Evolutionary conservation across 2,888 invertebrate genomes (phyloP), one percentile per base, ranked within the genome.

Genomic region (Trichogramma evanescens): DNA sequence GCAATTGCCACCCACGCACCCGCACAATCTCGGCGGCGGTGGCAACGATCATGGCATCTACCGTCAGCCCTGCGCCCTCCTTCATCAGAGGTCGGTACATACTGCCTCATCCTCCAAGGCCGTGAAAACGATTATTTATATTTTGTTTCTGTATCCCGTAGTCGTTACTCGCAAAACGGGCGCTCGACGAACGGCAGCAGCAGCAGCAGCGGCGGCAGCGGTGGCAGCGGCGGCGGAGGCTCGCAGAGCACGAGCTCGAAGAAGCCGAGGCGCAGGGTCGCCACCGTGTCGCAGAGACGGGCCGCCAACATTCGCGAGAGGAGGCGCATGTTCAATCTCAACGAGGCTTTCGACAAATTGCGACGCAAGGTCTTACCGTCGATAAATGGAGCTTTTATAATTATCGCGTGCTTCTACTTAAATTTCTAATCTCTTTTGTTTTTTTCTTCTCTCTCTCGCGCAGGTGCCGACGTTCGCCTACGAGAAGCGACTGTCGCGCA

Each of bases 381-480:
- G 38, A 46, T 40, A 49, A 49, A 13, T 7, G 41, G 40, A 6
- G 5, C 8, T 2, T 55, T 42, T 38, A 4, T 26, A 8, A 46
- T 55, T 48, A 39, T 50, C 44, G 7, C 2, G 5, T 40, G 8
- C 13, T 49, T 9, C 1, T 46, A 40, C 5, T 45, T n/a, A 45
- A 42, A 39, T 43, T 52, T 40, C 52, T 52, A 13, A 5, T 43
- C 41, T 4, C 26, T 46, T 26, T 38, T 4, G 0, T 13, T 50
- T 39, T 26, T 26, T 38, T 5, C 58, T 54, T 9, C 39, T 58
- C 10, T 51, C 45, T 42, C 48, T 44, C 50, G 69, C 72, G 10
- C 64, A 88, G 88, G 88, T 95, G 4, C 96, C 96, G 26, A 96
- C 96, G 0, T 97, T 97, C 73, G 95, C 96, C 0, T 96, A 96